phyloP scores from a whole-genome alignment of 92 coral and sea anemone genomes.

The Palythoa caribaeorum region DNA sequence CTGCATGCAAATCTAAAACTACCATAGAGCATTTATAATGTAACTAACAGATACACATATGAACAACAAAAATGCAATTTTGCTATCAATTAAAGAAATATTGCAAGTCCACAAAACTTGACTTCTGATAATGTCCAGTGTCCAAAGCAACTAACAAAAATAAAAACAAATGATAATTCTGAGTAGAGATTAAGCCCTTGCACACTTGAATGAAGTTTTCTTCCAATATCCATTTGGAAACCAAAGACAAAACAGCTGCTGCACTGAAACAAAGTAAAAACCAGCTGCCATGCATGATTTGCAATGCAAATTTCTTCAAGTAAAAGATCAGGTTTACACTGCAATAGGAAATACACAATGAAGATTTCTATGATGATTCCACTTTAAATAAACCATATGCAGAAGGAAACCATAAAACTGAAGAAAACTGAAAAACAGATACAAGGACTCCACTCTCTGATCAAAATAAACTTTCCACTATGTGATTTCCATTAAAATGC shows the following conservation, averaged over 20 bases:
- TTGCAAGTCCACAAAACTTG: conserved; percentile 27
- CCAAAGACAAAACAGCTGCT: conserved; percentile 41
- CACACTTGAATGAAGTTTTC: conserved; percentile 41
- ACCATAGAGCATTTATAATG: not conserved
- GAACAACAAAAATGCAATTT: conserved; percentile 13
- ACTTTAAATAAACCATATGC: conserved; percentile 19
- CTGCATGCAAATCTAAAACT: conserved; percentile 11
- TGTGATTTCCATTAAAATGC: conserved; percentile 12
- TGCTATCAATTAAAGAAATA: conserved; percentile 14
- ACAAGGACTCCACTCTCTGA: conserved; percentile 52
- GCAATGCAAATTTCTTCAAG: conserved; percentile 54
- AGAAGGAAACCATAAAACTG: not conserved
- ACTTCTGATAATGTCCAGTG: conserved; percentile 39
- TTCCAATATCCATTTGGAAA: conserved; percentile 29
- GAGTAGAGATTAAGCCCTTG: conserved; percentile 43
- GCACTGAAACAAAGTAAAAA: conserved; percentile 9
- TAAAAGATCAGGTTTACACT: conserved; percentile 37
- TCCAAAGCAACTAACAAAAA: conserved; percentile 22
- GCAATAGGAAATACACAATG: conserved; percentile 28
- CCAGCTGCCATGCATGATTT: conserved; percentile 40
- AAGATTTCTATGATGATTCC: conserved; percentile 30
- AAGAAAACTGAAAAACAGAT: conserved; percentile 38
- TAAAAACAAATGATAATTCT: conserved; percentile 13
- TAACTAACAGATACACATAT: conserved; percentile 15
- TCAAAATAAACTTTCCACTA: conserved; percentile 36